Evolutionary conservation across 2,113 vertebrate species (phyloP).

Genomic region (Pyxicephalus adspersus): DNA sequence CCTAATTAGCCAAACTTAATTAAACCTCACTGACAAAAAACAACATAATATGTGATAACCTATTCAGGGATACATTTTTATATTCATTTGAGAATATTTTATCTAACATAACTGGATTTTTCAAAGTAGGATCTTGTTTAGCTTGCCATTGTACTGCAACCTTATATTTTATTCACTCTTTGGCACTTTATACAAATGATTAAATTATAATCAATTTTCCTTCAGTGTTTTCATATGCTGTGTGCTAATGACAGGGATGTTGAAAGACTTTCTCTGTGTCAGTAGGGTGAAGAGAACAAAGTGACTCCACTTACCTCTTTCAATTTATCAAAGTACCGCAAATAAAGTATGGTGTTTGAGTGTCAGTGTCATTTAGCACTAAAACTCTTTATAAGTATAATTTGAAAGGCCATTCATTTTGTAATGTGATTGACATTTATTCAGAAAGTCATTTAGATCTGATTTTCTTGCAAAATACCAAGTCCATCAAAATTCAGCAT

Average conservation of each 20-base stretch:
- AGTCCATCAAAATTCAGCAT: neutral
- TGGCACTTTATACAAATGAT: neutral
- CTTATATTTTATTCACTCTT: neutral
- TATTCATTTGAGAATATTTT: conserved; percentile 20
- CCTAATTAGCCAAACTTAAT: no score
- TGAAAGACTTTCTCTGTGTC: neutral
- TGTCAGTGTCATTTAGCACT: neutral
- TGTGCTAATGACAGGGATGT: neutral
- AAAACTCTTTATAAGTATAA: neutral
- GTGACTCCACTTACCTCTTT: conserved; percentile 9
- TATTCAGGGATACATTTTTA: neutral
- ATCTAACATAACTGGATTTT: neutral
- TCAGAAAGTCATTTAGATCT: conserved; percentile 7
- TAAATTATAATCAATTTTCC: neutral
- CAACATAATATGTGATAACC: no score
- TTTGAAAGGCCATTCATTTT: conserved; percentile 9
- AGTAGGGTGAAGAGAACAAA: conserved; percentile 22
- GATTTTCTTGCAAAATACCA: neutral
- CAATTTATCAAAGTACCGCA: neutral
- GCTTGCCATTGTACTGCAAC: neutral
- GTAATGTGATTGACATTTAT: conserved; percentile 28
- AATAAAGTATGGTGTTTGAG: neutral
- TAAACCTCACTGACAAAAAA: no score
- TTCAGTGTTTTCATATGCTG: conserved; percentile 8
- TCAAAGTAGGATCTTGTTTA: neutral